Evolutionary conservation across 2,797 vertebrate species (phyloP).

Genomic region (Enteromius mattozi): DNA sequence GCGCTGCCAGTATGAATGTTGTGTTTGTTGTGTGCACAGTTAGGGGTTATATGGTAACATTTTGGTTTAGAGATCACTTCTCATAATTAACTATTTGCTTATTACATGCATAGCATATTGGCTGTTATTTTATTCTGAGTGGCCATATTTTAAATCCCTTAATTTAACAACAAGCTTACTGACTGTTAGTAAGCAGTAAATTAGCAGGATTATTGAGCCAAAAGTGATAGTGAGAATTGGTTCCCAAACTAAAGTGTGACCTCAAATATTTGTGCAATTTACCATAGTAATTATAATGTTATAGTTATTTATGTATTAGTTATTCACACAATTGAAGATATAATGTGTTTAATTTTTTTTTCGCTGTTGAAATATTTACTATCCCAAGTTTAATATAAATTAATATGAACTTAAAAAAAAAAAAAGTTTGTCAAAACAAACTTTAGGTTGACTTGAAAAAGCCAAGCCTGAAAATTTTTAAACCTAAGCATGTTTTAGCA

Average conservation of each 20-base stretch:
- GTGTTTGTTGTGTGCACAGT: slow-evolving; percentile 15
- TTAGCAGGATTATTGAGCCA: neutral
- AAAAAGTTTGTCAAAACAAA: too few relatives aligned
- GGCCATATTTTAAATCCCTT: neutral
- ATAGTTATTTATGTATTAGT: too few relatives aligned
- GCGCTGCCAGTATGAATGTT: neutral
- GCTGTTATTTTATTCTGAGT: neutral
- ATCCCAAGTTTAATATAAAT: too few relatives aligned
- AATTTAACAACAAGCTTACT: neutral
- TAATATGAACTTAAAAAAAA: too few relatives aligned
- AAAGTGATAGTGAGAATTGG: neutral
- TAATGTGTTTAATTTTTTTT: too few relatives aligned
- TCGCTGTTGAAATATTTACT: too few relatives aligned
- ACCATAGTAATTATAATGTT: neutral
- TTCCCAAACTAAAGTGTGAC: neutral
- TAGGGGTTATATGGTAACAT: neutral
- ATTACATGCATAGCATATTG: neutral
- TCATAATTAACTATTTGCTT: neutral
- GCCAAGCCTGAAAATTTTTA: too few relatives aligned
- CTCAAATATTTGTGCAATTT: neutral
- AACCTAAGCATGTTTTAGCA: too few relatives aligned
- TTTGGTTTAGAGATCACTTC: neutral
- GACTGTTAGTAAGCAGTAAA: neutral
- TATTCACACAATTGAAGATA: neutral
- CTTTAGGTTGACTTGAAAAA: too few relatives aligned